Conservation (phyloP, 2,113 vertebrate genomes). For the Poecilia latipinna region DNA sequence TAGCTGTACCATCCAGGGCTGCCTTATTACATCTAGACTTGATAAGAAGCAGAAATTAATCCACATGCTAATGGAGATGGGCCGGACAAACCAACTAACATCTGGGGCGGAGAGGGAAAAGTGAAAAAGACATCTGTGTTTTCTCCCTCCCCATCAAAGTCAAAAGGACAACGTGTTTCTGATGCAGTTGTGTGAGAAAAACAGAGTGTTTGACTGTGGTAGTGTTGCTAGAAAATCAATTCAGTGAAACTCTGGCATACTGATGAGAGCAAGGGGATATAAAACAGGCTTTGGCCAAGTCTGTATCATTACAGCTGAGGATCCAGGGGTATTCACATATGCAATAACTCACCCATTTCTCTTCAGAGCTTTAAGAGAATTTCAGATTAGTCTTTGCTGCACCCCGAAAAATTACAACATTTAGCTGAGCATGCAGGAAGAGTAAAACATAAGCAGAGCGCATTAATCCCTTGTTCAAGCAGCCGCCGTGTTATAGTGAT, state of each 20-base stretch:
- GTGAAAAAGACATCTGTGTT: slow-evolving; percentile 50
- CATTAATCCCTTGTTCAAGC: slow-evolving; percentile 26
- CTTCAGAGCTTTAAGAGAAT: slow-evolving; percentile 46
- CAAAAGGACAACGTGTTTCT: slow-evolving; percentile 23
- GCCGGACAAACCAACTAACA: slow-evolving; percentile 40
- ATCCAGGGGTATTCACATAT: slow-evolving; percentile 55
- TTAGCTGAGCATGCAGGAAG: slow-evolving; percentile 21
- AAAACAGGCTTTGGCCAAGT: slow-evolving; percentile 33
- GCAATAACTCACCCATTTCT: slow-evolving; percentile 42
- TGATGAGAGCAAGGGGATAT: slow-evolving; percentile 47
- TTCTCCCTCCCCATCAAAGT: neutral
- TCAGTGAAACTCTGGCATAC: slow-evolving; percentile 37
- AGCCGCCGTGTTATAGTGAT: slow-evolving; percentile 6
- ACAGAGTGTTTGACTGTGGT: slow-evolving; percentile 9
- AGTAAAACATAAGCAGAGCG: slow-evolving; percentile 31
- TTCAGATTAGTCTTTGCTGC: slow-evolving; percentile 41
- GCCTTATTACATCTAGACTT: slow-evolving; percentile 56
- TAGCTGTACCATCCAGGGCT: slow-evolving; percentile 55
- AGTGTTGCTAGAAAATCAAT: slow-evolving; percentile 52
- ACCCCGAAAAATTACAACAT: slow-evolving; percentile 44
- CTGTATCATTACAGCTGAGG: slow-evolving; percentile 54
- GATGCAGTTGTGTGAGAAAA: slow-evolving; percentile 13
- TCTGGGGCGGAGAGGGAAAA: slow-evolving; percentile 41
- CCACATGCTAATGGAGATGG: slow-evolving; percentile 59
- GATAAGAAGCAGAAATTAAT: slow-evolving; percentile 77